phyloP scores from a whole-genome alignment of 2,113 vertebrate genomes.

The Myiozetetes cayanensis region DNA sequence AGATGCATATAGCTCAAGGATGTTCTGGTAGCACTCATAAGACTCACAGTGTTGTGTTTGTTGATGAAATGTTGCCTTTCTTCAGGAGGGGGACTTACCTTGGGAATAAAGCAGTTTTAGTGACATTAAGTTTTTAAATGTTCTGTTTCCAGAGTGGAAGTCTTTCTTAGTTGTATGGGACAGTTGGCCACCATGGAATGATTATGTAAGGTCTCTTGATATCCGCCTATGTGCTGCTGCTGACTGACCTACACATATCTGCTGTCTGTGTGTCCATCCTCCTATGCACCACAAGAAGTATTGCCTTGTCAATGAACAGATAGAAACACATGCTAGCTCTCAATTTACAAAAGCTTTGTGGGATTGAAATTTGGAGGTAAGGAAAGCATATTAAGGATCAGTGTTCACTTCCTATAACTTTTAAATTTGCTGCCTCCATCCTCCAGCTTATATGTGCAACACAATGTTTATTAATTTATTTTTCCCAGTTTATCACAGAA shows the following conservation, averaged over 20 bases:
- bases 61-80: rapidly evolving
- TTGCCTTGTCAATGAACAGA: not conserved
- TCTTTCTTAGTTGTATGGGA: not conserved
- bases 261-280: not conserved
- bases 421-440: not conserved
- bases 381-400: not conserved
- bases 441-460: not conserved
- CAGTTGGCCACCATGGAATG: not conserved
- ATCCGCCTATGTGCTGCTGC: not conserved
- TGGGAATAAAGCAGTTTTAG: not conserved
- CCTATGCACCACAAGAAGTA: no score
- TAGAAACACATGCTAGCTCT: not conserved
- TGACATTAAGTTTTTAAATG: not conserved
- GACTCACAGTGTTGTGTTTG: not conserved
- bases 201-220: not conserved
- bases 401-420: not conserved
- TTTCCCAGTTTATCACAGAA: not conserved
- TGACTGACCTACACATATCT: not conserved
- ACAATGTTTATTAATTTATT: not conserved
- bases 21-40: not conserved
- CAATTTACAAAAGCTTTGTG: not conserved
- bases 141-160: not conserved
- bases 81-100: not conserved
- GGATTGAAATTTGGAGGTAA: not conserved
- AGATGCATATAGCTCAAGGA: not conserved